Evolutionary conservation across 2,113 vertebrate genomes (phyloP).

Genomic region (Syngnathus floridae): DNA sequence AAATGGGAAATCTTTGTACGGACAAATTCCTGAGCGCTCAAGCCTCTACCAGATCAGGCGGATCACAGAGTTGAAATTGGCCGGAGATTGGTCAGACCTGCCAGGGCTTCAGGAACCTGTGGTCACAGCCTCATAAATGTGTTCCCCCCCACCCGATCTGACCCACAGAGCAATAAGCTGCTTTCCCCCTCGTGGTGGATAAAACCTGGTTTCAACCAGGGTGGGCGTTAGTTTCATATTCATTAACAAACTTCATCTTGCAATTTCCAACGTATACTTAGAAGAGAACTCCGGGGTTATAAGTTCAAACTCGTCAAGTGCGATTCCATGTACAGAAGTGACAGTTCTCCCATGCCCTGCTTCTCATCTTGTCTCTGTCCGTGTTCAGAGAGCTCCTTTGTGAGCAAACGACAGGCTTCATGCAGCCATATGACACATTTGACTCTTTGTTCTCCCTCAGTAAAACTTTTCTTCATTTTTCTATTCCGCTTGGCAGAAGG

Average conservation of each 20-base stretch:
- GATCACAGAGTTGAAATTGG: constrained; percentile 66
- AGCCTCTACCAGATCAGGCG: constrained; percentile 60
- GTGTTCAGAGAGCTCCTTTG: constrained; percentile 17
- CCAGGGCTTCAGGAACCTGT: constrained; percentile 36
- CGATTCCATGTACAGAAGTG: constrained; percentile 21
- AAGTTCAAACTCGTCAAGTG: constrained; percentile 13
- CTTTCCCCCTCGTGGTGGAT: too few species aligned
- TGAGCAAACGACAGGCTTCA: constrained; percentile 53
- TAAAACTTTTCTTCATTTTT: constrained; percentile 35
- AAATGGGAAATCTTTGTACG: constrained; percentile 70
- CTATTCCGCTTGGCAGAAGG: constrained; percentile 41
- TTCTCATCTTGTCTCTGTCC: constrained; percentile 34
- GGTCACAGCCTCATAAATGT: constrained; percentile 17
- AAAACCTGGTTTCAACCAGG: too few species aligned
- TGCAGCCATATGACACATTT: constrained; percentile 48
- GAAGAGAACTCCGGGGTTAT: constrained; percentile 4
- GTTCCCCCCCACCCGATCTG: background rate
- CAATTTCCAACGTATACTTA: background rate
- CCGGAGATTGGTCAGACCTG: constrained; percentile 39
- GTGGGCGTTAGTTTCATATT: too few species aligned
- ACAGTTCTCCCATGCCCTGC: constrained; percentile 29
- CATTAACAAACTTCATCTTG: background rate
- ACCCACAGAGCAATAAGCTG: too few species aligned
- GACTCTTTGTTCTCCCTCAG: constrained; percentile 60
- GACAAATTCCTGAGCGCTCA: constrained; percentile 65